Percentiles rank a stretch among this genome's conserved stretches.
Evolutionary conservation across 1,140 invertebrate species (phyloP).

Genomic region (Drosophila arizonae): DNA sequence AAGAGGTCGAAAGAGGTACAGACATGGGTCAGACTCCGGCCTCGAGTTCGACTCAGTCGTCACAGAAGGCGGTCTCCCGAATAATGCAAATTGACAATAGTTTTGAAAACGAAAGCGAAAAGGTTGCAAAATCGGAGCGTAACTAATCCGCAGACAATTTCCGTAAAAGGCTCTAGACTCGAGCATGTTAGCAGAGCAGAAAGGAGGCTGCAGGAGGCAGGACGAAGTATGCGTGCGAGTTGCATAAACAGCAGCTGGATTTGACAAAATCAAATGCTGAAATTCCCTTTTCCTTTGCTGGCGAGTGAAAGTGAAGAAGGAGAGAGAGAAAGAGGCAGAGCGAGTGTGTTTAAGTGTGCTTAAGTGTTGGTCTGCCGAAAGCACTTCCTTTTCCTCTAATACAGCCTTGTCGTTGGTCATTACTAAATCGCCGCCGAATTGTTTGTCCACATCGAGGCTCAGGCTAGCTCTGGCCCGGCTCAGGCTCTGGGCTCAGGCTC

Average conservation of each 20-base stretch:
- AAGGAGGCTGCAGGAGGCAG: not conserved
- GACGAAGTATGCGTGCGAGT: too few relatives aligned
- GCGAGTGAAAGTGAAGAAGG: conserved; percentile 50
- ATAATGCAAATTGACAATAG: conserved; percentile 79
- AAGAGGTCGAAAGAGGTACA: conserved; percentile 61
- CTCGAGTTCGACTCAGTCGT: not conserved
- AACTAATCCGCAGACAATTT: conserved; percentile 54
- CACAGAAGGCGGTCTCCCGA: conserved; percentile 64
- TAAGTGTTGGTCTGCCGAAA: conserved; percentile 37
- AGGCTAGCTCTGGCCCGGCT: conserved; percentile 11
- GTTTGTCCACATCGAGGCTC: conserved; percentile 31
- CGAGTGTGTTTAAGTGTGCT: conserved; percentile 1
- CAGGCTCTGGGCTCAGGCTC: conserved; percentile 12
- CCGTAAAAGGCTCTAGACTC: conserved; percentile 35
- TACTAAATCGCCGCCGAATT: conserved; percentile 48
- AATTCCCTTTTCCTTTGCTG: conserved; percentile 38
- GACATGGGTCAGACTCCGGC: conserved; percentile 13
- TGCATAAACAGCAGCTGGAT: conserved; percentile 14
- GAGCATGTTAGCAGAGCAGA: conserved; percentile 2
- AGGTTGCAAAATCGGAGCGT: conserved; percentile 69
- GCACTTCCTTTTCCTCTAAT: conserved; percentile 23
- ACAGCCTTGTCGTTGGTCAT: conserved; percentile 44
- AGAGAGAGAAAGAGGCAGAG: not conserved
- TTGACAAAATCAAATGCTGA: conserved; percentile 43
- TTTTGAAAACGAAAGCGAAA: conserved; percentile 57